These are phyloP conservation scores for Monochamus saltuarius DNA, from an alignment of 1,140 invertebrate species.

Conservation along the genomic window DNA sequence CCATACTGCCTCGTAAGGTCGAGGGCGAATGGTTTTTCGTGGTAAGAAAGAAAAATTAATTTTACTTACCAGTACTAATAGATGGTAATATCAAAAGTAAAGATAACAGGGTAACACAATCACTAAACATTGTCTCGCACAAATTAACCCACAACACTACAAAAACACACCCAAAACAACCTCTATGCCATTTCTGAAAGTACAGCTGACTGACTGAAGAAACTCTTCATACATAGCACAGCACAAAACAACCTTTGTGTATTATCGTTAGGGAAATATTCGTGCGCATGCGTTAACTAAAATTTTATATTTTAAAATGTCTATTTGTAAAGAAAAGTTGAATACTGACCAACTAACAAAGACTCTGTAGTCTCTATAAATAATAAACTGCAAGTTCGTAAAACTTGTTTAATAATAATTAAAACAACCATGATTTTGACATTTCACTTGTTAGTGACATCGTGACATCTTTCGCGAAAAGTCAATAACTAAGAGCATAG, in stretches of 20 bases:
- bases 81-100: constrained; percentile 16
- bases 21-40: background rate
- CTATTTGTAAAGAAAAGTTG: too few relatives aligned
- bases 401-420: too few relatives aligned
- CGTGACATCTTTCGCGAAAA: too few relatives aligned
- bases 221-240: background rate
- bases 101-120: constrained; percentile 45
- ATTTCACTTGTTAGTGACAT: too few relatives aligned
- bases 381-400: too few relatives aligned
- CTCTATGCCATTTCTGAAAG: constrained; percentile 17
- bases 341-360: too few relatives aligned
- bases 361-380: too few relatives aligned
- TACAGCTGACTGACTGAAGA: constrained; percentile 18
- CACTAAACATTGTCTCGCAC: constrained; percentile 18
- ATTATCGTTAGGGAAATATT: too few relatives aligned
- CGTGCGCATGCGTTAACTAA: too few relatives aligned
- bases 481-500: too few relatives aligned
- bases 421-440: too few relatives aligned
- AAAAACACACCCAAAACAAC: constrained; percentile 21
- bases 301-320: too few relatives aligned
- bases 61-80: constrained; percentile 18
- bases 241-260: constrained; percentile 6
- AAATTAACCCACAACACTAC: constrained; percentile 10
- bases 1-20: background rate
- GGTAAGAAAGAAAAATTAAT: background rate